Evolutionary conservation across 2,888 invertebrate genomes (phyloP).

Genomic region (Ypsolopha sequella): DNA sequence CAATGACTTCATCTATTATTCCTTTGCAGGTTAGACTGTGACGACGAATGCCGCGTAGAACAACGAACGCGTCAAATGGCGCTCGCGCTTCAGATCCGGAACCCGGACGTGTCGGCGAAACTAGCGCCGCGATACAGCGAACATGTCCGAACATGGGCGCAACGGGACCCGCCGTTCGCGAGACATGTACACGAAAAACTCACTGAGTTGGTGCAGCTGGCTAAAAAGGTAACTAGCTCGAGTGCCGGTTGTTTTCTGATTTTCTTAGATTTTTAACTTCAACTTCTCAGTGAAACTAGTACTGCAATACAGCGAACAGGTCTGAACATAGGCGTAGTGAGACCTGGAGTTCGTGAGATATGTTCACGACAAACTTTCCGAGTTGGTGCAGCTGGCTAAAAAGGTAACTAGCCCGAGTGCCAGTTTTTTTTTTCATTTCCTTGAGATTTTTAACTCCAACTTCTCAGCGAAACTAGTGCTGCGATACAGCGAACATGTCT

Average conservation of each 20-base stretch:
- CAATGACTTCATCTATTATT: neutral
- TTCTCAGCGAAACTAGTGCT: slow-evolving; percentile 83
- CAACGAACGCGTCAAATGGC: slow-evolving; percentile 92
- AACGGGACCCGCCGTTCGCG: slow-evolving; percentile 85
- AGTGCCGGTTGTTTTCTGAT: too few relatives aligned
- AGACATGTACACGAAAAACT: slow-evolving; percentile 86
- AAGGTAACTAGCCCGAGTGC: slow-evolving; percentile 49
- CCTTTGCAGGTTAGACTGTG: slow-evolving; percentile 83
- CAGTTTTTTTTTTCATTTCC: too few relatives aligned
- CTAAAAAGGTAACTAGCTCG: slow-evolving; percentile 76
- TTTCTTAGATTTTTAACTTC: too few relatives aligned
- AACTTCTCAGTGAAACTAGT: too few relatives aligned
- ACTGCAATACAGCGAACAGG: neutral
- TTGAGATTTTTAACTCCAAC: too few relatives aligned
- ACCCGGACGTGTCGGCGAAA: slow-evolving; percentile 87
- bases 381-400: slow-evolving; percentile 83
- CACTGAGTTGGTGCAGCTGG: slow-evolving; percentile 86
- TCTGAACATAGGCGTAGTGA: slow-evolving; percentile 68
- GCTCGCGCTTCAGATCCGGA: slow-evolving; percentile 91
- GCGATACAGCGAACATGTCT: slow-evolving; percentile 88
- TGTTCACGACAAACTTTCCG: slow-evolving; percentile 81
- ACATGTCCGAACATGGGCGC: slow-evolving; percentile 85
- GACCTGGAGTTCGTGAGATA: slow-evolving; percentile 78
- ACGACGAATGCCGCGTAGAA: slow-evolving; percentile 88
- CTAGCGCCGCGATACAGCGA: slow-evolving; percentile 89